These are phyloP conservation scores for Chymomyza amoena DNA, from an alignment of 2,888 invertebrate species.

Conservation along the genomic window DNA sequence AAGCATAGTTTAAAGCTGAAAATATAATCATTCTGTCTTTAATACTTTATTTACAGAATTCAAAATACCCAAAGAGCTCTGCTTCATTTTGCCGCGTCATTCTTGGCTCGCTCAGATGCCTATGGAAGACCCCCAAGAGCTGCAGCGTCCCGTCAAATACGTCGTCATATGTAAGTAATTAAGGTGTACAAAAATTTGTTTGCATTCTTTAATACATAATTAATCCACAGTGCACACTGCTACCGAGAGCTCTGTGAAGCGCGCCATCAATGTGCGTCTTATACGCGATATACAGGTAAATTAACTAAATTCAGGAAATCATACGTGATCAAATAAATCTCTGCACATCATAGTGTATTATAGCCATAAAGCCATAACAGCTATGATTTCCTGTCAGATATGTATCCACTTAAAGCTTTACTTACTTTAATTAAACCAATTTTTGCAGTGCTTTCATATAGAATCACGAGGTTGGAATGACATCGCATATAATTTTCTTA, in stretches of 20 bases:
- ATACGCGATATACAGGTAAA: constrained; percentile 79
- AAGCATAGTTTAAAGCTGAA: too few species aligned
- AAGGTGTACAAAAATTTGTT: not conserved
- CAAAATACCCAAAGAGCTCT: constrained; percentile 65
- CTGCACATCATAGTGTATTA: too few species aligned
- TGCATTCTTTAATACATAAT: not conserved
- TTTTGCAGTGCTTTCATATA: constrained; percentile 79
- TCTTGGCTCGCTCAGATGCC: constrained; percentile 80
- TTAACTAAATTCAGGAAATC: not conserved
- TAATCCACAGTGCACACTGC: constrained; percentile 79
- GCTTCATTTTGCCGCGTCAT: constrained; percentile 74
- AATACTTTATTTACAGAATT: constrained; percentile 46
- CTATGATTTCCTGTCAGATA: too few species aligned
- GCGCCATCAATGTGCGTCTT: constrained; percentile 79
- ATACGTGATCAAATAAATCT: not conserved
- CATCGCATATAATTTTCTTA: constrained; percentile 81
- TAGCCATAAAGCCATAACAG: too few species aligned
- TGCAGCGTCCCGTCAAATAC: constrained; percentile 78
- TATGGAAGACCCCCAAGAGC: constrained; percentile 67
- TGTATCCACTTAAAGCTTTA: constrained; percentile 1
- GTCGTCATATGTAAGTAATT: constrained; percentile 79
- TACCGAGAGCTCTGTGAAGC: constrained; percentile 79
- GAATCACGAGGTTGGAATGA: constrained; percentile 80
- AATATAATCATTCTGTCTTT: constrained; percentile 1
- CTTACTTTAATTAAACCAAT: constrained; percentile 4